Base-by-base conservation (phyloP, 2,888 invertebrate species). In the Mantis religiosa region DNA sequence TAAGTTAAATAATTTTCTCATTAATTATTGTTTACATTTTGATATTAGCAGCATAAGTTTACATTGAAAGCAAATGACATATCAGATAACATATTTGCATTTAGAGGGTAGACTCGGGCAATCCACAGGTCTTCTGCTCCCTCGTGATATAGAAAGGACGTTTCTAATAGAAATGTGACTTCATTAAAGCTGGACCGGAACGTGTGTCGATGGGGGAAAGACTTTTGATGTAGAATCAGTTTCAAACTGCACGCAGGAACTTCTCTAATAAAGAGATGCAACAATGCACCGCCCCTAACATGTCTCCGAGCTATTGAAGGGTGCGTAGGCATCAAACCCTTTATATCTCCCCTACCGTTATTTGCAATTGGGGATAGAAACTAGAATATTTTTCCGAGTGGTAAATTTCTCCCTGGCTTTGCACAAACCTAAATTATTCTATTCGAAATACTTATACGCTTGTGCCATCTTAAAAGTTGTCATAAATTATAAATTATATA, bases 171-270 rank as follows among this genome's bases (percentile, higher is more conserved):
- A 41, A 28, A 41, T 28, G 34, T 47, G 83, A 88, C 88, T 88
- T 88, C 83, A 88, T 88, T 88, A 88, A 88, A 83, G 82, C 82
- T 28, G 30, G 20, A 83, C 88, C 30, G 47, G 27, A 54, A 71
- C 86, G 86, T 81, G 86, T 86, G 88, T 47, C 71, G 71, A 20
- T 83, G 41, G 82, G 88, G 28, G 88, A 34, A 34, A 28, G 41
- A 88, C 88, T 88, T 88, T 88, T 88, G 88, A 88, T 88, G 85
- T 85, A 85, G 88, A 84, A 88, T 88, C 88, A 88, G 88, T 88
- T 88, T 88, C 88, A 88, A 88, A 88, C 81, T 88, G 28, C 86
- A 86, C 81, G 47, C 28, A 54, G 30, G 81, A 71, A 30, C 84
- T 82, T 85, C 88, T 15, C 28, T 85, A 88, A 88, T 88, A 88